phyloP scores from a whole-genome alignment of 2,888 invertebrate species.

The Sericinus montela region DNA sequence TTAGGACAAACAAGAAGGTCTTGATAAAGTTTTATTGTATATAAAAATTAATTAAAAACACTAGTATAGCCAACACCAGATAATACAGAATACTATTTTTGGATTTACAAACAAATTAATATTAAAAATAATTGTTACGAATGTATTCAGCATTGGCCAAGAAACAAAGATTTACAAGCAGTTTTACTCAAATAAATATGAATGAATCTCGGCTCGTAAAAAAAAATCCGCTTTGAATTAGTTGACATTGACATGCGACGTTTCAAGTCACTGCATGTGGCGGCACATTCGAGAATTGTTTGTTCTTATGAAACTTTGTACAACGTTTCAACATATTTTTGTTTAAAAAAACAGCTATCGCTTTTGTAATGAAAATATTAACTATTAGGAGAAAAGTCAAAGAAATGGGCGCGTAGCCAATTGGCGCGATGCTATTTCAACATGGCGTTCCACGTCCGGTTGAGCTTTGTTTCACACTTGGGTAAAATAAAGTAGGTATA shows the following conservation, averaged over 20 bases:
- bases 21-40: too few relatives aligned
- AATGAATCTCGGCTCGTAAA: slow-evolving; percentile 4
- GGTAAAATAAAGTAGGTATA: slow-evolving; percentile 26
- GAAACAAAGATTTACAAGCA: background rate
- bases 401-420: slow-evolving; percentile 63
- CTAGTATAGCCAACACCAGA: too few relatives aligned
- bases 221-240: background rate
- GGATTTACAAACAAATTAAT: too few relatives aligned
- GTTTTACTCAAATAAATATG: background rate
- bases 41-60: too few relatives aligned
- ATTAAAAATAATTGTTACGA: too few relatives aligned
- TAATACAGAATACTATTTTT: too few relatives aligned
- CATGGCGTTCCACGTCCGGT: slow-evolving; percentile 42
- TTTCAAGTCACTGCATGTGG: slow-evolving; percentile 8
- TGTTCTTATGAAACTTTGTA: slow-evolving; percentile 19
- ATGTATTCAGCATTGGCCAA: too few relatives aligned
- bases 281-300: slow-evolving; percentile 20
- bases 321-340: slow-evolving; percentile 9
- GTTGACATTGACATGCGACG: slow-evolving; percentile 6
- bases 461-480: slow-evolving; percentile 37
- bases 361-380: slow-evolving; percentile 35
- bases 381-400: slow-evolving; percentile 48
- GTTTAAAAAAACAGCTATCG: slow-evolving; percentile 24
- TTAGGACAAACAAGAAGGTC: too few relatives aligned
- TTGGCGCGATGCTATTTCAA: slow-evolving; percentile 57